phyloP scores from a whole-genome alignment of 2,888 invertebrate species.

The Tenthredo distinguenda region DNA sequence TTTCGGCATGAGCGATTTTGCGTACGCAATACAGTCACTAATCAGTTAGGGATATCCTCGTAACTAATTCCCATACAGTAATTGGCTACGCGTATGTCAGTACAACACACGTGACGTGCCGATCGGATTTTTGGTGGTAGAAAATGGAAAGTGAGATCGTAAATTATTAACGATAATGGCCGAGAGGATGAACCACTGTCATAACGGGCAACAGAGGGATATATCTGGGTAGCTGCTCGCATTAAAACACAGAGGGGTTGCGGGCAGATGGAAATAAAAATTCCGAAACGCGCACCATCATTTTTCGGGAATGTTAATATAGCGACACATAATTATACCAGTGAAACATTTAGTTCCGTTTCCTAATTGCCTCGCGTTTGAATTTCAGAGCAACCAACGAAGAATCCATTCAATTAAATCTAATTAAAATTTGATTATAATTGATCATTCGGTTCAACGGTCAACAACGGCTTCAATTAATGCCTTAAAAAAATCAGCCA shows the following conservation, averaged over 20 bases:
- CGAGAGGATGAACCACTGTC: slow-evolving; percentile 8
- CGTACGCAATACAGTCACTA: background rate
- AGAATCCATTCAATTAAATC: background rate
- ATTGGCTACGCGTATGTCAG: background rate
- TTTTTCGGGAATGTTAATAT: slow-evolving; percentile 10
- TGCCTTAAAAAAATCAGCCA: background rate
- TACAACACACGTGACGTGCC: background rate
- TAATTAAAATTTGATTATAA: background rate
- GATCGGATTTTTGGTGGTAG: slow-evolving; percentile 7
- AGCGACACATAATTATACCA: slow-evolving; percentile 5
- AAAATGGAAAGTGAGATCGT: slow-evolving; percentile 32
- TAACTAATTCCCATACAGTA: background rate
- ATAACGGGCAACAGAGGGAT: background rate
- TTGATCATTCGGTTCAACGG: background rate
- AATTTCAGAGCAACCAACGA: background rate
- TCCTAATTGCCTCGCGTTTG: background rate
- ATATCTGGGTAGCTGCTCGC: background rate
- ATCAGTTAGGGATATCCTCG: background rate
- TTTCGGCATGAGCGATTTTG: background rate
- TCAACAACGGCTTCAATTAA: background rate
- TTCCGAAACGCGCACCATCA: slow-evolving; percentile 1
- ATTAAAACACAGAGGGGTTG: slow-evolving; percentile 9
- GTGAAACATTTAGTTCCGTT: background rate
- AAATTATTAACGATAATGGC: slow-evolving; percentile 39
- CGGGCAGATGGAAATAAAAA: background rate